A percentile compares a stretch with the other conserved stretches of the same genome.
phyloP scores from a whole-genome alignment of 2,113 vertebrate species.

The Neotragus pygmaeus region DNA sequence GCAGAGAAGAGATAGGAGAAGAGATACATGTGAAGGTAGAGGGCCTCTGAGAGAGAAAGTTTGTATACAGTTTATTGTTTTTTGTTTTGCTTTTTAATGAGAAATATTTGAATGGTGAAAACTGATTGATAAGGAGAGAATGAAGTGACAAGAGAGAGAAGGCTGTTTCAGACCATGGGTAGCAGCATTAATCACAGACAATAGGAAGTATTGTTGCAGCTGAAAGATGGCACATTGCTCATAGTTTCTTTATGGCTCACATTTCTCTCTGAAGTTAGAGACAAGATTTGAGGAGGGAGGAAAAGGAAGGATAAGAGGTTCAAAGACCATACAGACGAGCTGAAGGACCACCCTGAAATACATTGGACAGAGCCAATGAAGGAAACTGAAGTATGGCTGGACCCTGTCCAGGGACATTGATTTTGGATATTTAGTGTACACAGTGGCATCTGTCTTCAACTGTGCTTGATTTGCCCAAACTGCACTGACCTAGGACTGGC shows the following conservation, averaged over 20 bases:
- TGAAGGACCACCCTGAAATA: background rate
- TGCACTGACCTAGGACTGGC: background rate
- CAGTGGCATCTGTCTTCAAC: background rate
- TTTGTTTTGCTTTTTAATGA: background rate
- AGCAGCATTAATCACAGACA: background rate
- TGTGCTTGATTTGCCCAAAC: background rate
- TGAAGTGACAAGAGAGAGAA: background rate
- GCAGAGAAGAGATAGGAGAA: background rate
- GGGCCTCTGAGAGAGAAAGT: background rate
- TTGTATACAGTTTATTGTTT: background rate
- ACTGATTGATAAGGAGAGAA: background rate
- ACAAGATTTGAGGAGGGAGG: background rate
- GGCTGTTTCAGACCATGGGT: background rate
- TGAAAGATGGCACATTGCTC: background rate
- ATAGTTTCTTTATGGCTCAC: background rate
- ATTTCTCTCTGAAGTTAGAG: background rate
- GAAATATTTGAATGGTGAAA: slow-evolving; percentile 1
- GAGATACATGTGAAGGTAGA: background rate
- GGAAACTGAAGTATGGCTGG: background rate
- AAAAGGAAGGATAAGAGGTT: background rate
- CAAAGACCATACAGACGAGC: background rate
- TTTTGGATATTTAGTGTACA: background rate
- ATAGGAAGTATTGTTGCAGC: background rate
- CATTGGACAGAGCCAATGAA: background rate
- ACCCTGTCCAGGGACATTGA: background rate